Conservation (phyloP, 2,797 vertebrate species). For the Spinus pinus region DNA sequence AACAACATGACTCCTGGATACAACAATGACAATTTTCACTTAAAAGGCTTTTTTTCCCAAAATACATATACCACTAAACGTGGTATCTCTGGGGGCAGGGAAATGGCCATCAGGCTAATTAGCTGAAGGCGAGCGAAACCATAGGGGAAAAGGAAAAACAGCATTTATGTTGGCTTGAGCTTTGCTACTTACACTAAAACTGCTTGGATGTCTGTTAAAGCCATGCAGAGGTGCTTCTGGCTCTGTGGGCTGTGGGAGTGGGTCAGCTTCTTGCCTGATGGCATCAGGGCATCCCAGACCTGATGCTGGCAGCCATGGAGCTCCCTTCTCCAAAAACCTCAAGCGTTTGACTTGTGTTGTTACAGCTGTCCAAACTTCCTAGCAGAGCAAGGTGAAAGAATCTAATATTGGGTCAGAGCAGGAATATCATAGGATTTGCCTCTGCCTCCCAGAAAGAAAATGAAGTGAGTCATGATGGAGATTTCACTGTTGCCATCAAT, state of each 20-base stretch:
- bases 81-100: neutral
- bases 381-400: neutral
- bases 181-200: neutral
- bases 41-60: slow-evolving; percentile 36
- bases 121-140: neutral
- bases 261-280: neutral
- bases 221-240: neutral
- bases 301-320: neutral
- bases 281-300: neutral
- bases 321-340: neutral
- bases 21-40: slow-evolving; percentile 20
- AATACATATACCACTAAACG: slow-evolving; percentile 11
- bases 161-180: neutral
- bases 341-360: neutral
- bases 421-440: neutral
- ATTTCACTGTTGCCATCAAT: neutral
- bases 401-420: neutral
- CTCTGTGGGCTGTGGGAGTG: neutral
- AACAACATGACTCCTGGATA: neutral
- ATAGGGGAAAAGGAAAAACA: neutral
- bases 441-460: neutral
- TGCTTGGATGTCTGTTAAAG: neutral
- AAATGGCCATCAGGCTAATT: slow-evolving; percentile 42
- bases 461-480: neutral
- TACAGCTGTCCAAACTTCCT: neutral